Evolutionary conservation across 2,797 vertebrate species (phyloP).

Genomic region (Zalophus californianus): DNA sequence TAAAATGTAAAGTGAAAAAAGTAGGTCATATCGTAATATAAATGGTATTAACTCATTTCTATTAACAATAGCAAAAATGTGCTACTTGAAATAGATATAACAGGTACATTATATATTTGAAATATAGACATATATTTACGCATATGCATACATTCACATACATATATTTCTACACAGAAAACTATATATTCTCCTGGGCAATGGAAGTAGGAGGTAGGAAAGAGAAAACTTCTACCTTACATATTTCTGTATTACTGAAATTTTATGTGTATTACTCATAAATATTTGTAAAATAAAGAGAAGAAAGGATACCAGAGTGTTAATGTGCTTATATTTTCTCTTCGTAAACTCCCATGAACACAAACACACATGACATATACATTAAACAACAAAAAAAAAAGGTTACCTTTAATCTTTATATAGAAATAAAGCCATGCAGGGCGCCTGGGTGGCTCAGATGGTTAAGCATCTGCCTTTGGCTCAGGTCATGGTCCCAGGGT

Average conservation of each 20-base stretch:
- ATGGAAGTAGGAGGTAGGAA: neutral
- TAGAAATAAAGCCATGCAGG: neutral
- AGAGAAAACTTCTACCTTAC: neutral
- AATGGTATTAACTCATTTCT: neutral
- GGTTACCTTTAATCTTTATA: neutral
- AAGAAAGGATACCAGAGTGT: neutral
- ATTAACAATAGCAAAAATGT: neutral
- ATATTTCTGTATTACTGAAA: neutral
- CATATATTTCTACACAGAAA: neutral
- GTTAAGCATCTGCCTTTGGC: too few species aligned
- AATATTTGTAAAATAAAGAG: conserved; percentile 6
- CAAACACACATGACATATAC: neutral
- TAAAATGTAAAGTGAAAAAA: neutral
- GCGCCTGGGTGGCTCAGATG: too few species aligned
- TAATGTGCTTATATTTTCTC: conserved; percentile 2
- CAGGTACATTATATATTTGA: neutral
- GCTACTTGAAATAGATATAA: neutral
- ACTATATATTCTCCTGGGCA: neutral
- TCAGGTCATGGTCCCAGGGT: too few species aligned
- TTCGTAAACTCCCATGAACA: neutral
- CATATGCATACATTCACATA: neutral
- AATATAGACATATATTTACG: neutral
- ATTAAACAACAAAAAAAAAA: neutral
- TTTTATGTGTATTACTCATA: neutral
- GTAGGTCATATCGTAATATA: neutral